These are phyloP conservation scores for Eriosoma lanigerum DNA, from an alignment of 1,140 invertebrate species.

Conservation along the genomic window DNA sequence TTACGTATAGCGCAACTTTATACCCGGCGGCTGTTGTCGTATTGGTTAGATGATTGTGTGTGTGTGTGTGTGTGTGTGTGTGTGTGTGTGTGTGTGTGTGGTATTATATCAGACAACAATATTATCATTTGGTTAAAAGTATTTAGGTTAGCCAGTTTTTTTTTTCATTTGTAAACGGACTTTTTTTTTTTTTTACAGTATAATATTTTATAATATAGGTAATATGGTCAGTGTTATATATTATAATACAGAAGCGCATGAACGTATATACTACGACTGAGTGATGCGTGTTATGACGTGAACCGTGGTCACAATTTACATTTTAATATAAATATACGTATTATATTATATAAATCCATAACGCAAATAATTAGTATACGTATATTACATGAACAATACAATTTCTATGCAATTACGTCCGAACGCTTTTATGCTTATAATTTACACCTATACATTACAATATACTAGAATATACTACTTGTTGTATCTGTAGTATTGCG, in stretches of 20 bases:
- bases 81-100: too few relatives aligned
- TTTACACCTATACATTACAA: too few relatives aligned
- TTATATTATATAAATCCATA: background rate
- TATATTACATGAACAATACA: background rate
- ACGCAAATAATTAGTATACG: background rate
- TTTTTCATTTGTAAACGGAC: background rate
- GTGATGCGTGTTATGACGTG: slow-evolving; percentile 9
- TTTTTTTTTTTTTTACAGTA: slow-evolving; percentile 1
- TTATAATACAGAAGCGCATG: background rate
- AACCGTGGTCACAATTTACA: background rate
- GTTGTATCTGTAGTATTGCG: too few relatives aligned
- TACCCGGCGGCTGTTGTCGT: slow-evolving; percentile 23
- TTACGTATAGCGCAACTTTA: slow-evolving; percentile 4
- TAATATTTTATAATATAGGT: too few relatives aligned
- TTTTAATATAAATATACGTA: background rate
- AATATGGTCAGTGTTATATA: background rate
- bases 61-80: background rate
- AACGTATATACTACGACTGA: background rate
- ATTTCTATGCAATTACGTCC: background rate
- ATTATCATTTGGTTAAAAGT: slow-evolving; percentile 14
- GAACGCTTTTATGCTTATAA: too few relatives aligned
- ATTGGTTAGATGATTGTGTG: too few relatives aligned
- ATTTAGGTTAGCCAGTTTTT: slow-evolving; percentile 28
- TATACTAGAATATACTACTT: too few relatives aligned
- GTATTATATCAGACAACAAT: background rate